Base-by-base conservation (phyloP, 2,797 vertebrate genomes). In the Acrossocheilus wenchowensis region DNA sequence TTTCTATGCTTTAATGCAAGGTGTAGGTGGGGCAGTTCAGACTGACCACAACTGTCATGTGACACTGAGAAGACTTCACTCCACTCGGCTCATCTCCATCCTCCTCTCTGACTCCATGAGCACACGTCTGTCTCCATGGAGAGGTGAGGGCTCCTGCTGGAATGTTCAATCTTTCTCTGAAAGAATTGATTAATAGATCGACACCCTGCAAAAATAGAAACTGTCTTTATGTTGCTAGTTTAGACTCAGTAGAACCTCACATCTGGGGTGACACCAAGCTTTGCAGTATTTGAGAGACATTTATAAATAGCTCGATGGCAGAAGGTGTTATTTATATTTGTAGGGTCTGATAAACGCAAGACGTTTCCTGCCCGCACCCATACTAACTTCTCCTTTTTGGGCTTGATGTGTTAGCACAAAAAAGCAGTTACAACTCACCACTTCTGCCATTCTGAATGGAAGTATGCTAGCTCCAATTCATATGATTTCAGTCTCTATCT, bases 101-200 rank as follows among this genome's bases (percentile, higher is more conserved):
- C 74, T 57, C 86, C 39, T 21, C 52, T 79, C 68, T 66, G 57
- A 80, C 77, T 82, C 73, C 45, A 19, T 41, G 36, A 43, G 48
- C 62, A 78, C 75, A 57, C 19, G 50, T 69, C 75, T 69, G 87
- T 81, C 79, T 84, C 82, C 87, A 87, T 85, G 71, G 87, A 77
- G 87, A 87, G 78, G 87, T 75, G 66, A 75, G 78, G 62, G 52
- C 41, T 64, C 71, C 82, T 34, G 50, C 34, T 23, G 45, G 45
- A 84, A 69, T 78, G 66, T 54, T 78, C 48, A 81, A 23, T 87
- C 82, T 54, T 19, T 66, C 69, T 78, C 62, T 48, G 26, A 14
- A 79, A 80, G 26, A 79, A 85, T 84, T 62, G 82, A 84, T 87
- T 74, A 81, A 52, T 60, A 43, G 57, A 87, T 60, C 50, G 62